phyloP scores from a whole-genome alignment of 2,888 invertebrate genomes.

The Brassicogethes aeneus region DNA sequence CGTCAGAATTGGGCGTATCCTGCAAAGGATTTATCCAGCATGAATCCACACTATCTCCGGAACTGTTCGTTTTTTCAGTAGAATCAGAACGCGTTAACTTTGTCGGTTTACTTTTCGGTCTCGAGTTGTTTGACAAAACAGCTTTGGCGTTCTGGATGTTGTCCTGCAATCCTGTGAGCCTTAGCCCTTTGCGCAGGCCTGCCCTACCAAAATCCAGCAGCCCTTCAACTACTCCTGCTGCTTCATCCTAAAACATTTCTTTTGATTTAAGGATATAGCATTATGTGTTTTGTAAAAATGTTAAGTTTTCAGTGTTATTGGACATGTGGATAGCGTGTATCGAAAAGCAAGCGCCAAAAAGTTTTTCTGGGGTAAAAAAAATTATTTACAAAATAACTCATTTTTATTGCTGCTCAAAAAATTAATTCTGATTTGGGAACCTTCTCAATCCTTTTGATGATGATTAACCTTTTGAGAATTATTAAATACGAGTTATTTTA shows the following conservation, averaged over 20 bases:
- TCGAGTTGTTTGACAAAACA: slow-evolving; percentile 10
- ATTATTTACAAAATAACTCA: too few species aligned
- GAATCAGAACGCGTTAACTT: slow-evolving; percentile 17
- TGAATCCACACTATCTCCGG: slow-evolving; percentile 27
- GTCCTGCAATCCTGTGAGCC: slow-evolving; percentile 52
- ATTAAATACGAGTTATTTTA: too few species aligned
- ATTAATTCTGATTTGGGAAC: too few species aligned
- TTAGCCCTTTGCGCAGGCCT: slow-evolving; percentile 48
- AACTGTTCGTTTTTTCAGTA: slow-evolving; percentile 20
- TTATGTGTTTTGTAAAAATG: too few species aligned
- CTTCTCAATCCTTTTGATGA: too few species aligned
- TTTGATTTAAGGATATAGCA: too few species aligned
- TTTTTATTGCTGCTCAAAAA: too few species aligned
- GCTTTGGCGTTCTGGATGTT: slow-evolving; percentile 30
- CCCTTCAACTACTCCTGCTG: slow-evolving; percentile 56
- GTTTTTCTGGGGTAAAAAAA: too few species aligned
- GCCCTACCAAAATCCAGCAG: slow-evolving; percentile 54
- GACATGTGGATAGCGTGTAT: too few species aligned
- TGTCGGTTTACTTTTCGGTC: slow-evolving; percentile 12
- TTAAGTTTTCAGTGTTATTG: too few species aligned
- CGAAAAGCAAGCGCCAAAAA: too few species aligned
- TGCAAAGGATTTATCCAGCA: slow-evolving; percentile 36
- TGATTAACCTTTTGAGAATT: too few species aligned
- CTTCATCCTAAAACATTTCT: slow-evolving; percentile 49
- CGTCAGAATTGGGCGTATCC: slow-evolving; percentile 31